phyloP scores from a whole-genome alignment of 1,140 invertebrate species.

The Anoplophora glabripennis region DNA sequence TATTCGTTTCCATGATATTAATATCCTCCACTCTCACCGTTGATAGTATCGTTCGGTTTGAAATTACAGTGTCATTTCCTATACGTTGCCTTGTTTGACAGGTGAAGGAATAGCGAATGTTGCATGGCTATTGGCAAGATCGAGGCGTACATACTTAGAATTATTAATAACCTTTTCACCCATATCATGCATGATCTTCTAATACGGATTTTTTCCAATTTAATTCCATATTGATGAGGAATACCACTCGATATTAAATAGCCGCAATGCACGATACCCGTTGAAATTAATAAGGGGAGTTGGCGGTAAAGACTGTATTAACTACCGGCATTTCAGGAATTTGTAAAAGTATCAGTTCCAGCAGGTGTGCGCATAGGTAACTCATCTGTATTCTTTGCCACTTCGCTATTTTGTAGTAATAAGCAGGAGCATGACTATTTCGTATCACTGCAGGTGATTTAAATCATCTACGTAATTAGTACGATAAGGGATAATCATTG shows the following conservation, averaged over 20 bases:
- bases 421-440: no score
- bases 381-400: constrained; percentile 24
- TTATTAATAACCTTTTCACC: constrained; percentile 11
- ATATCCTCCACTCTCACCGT: no score
- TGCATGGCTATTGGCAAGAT: no score
- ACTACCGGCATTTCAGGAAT: constrained; percentile 35
- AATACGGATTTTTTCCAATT: neutral
- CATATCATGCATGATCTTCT: constrained; percentile 4
- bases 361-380: constrained; percentile 28
- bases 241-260: constrained; percentile 27
- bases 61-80: no score
- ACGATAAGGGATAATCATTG: no score
- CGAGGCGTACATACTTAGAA: no score
- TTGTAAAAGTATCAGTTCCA: constrained; percentile 23
- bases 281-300: constrained; percentile 32
- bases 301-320: constrained; percentile 35
- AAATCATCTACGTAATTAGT: no score
- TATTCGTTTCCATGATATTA: no score
- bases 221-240: neutral
- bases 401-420: constrained; percentile 9
- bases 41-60: no score
- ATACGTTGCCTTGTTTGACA: no score
- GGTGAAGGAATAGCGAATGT: no score
- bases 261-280: constrained; percentile 30
- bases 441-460: no score